Conservation (phyloP, 2,888 invertebrate genomes). For the Mesopsocus fuscifrons region DNA sequence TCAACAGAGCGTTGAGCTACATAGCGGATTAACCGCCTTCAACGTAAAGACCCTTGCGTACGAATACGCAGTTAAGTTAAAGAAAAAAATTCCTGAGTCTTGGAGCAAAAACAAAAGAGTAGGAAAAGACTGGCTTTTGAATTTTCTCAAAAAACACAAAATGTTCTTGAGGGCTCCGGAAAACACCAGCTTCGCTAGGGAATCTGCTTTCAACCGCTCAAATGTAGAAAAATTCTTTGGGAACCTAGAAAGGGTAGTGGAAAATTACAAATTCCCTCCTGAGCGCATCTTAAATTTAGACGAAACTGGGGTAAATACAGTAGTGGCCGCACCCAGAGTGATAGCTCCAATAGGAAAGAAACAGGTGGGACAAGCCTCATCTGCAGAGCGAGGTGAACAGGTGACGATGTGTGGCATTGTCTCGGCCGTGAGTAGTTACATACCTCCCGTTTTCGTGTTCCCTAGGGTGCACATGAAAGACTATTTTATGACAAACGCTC, state of each 20-base stretch:
- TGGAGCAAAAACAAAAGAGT: conserved; percentile 18
- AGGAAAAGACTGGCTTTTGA: conserved; percentile 20
- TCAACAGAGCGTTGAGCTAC: neutral
- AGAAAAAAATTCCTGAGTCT: conserved; percentile 15
- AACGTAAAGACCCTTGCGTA: conserved; percentile 17
- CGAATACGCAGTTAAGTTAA: conserved; percentile 15
- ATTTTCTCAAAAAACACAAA: conserved; percentile 16
- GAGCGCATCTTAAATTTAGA: conserved; percentile 18
- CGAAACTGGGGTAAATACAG: conserved; percentile 19
- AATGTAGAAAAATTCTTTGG: conserved; percentile 16
- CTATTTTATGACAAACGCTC: neutral
- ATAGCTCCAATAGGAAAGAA: conserved; percentile 16
- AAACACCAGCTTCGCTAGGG: conserved; percentile 16
- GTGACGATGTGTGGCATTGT: conserved; percentile 18
- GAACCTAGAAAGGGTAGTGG: conserved; percentile 12
- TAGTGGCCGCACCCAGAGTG: conserved; percentile 16
- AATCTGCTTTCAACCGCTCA: conserved; percentile 16
- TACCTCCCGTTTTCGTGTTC: conserved; percentile 19
- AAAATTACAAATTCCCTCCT: conserved; percentile 13
- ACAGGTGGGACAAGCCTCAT: conserved; percentile 16
- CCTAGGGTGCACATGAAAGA: conserved; percentile 11
- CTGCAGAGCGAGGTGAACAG: conserved; percentile 16
- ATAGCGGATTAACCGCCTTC: conserved; percentile 15
- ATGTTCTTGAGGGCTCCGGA: conserved; percentile 17
- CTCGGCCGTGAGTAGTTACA: conserved; percentile 17